These are phyloP conservation scores for Notoglanidium macrostoma DNA, from an alignment of 2,797 vertebrate species.

Conservation along the genomic window DNA sequence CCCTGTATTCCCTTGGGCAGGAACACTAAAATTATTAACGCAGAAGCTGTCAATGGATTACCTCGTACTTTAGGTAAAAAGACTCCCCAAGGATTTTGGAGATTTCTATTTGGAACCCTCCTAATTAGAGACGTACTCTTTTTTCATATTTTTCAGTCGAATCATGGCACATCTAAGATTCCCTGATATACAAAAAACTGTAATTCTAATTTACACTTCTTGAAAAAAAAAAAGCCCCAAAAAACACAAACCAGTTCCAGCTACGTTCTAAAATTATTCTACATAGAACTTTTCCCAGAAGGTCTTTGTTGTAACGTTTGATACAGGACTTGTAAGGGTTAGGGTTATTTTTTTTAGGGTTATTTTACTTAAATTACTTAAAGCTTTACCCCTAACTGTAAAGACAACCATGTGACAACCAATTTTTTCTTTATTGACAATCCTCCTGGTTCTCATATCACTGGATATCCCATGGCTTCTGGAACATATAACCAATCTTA, in stretches of 20 bases:
- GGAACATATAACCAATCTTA: background rate
- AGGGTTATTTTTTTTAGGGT: background rate
- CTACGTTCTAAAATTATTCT: background rate
- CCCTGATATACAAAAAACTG: background rate
- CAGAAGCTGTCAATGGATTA: background rate
- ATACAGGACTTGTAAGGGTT: background rate
- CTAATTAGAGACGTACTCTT: background rate
- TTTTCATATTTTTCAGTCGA: no score
- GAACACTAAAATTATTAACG: background rate
- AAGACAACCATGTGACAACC: background rate
- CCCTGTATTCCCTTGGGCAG: background rate
- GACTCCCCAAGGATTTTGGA: background rate
- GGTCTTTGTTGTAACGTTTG: background rate
- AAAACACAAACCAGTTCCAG: background rate
- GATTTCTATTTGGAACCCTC: background rate
- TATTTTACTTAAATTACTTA: background rate
- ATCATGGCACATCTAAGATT: no score
- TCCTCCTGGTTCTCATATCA: background rate
- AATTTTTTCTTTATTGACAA: background rate
- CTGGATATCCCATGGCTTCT: conserved; percentile 6
- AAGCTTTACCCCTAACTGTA: background rate
- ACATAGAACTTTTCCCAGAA: background rate
- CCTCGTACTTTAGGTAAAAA: background rate
- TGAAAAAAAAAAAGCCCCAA: background rate
- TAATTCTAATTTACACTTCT: background rate